Evolutionary conservation across 2,113 vertebrate species (phyloP).

Genomic region (Barbus barbus): DNA sequence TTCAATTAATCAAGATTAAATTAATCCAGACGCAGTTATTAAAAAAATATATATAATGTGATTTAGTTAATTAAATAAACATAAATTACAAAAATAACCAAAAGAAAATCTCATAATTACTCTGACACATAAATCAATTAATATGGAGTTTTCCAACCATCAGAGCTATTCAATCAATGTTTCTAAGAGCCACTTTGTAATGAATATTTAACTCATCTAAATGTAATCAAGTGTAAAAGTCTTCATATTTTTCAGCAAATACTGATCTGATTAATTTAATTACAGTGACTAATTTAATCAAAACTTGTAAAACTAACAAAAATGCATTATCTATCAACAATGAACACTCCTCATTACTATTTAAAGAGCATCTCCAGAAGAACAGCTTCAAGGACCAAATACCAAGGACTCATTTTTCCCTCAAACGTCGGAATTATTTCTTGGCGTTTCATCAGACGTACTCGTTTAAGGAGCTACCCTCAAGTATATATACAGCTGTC

Average conservation of each 20-base stretch:
- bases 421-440: slow-evolving; percentile 52
- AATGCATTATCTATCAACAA: background rate
- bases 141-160: background rate
- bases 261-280: background rate
- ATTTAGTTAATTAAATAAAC: background rate
- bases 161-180: background rate
- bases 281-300: background rate
- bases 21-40: background rate
- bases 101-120: background rate
- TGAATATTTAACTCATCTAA: background rate
- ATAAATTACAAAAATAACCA: background rate
- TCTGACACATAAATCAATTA: background rate
- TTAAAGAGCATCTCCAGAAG: slow-evolving; percentile 22
- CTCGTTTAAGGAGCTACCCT: slow-evolving; percentile 42
- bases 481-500: slow-evolving; percentile 30
- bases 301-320: background rate
- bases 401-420: slow-evolving; percentile 31
- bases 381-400: slow-evolving; percentile 25
- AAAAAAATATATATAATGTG: background rate
- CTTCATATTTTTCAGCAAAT: background rate
- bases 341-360: background rate
- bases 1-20: background rate
- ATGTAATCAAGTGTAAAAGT: background rate
- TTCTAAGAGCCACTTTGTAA: background rate
- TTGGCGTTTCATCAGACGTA: slow-evolving; percentile 57